phyloP scores from a whole-genome alignment of 1,140 invertebrate genomes.

The Papilio helenus region DNA sequence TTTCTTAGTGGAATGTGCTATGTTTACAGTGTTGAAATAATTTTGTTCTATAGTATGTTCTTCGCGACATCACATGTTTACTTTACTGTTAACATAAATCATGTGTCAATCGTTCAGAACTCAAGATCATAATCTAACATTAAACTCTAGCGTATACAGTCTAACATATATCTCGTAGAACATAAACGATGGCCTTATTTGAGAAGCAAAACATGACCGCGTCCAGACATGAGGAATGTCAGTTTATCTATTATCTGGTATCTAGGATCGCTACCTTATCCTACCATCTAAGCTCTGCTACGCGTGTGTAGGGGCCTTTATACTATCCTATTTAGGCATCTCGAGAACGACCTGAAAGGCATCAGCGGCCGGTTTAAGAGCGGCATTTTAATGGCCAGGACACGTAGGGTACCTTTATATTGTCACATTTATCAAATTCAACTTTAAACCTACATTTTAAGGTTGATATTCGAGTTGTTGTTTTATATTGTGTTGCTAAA shows the following conservation, averaged over 20 bases:
- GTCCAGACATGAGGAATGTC: constrained; percentile 4
- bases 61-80: background rate
- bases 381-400: constrained; percentile 39
- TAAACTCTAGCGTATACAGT: background rate
- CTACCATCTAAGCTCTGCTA: background rate
- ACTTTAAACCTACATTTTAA: background rate
- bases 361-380: constrained; percentile 24
- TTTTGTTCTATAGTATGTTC: too few species aligned
- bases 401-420: constrained; percentile 7
- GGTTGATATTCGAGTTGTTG: background rate
- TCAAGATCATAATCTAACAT: background rate
- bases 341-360: constrained; percentile 4
- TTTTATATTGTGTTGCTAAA: background rate
- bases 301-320: background rate
- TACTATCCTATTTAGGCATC: constrained; percentile 34
- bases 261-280: constrained; percentile 28
- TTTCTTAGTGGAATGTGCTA: too few species aligned
- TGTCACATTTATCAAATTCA: background rate
- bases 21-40: too few species aligned
- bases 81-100: background rate
- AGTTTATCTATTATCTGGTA: constrained; percentile 17
- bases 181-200: constrained; percentile 14
- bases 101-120: background rate
- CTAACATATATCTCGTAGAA: background rate
- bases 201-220: constrained; percentile 1